Conservation (phyloP, 2,888 invertebrate genomes). For the Dysmachus trigonus region DNA sequence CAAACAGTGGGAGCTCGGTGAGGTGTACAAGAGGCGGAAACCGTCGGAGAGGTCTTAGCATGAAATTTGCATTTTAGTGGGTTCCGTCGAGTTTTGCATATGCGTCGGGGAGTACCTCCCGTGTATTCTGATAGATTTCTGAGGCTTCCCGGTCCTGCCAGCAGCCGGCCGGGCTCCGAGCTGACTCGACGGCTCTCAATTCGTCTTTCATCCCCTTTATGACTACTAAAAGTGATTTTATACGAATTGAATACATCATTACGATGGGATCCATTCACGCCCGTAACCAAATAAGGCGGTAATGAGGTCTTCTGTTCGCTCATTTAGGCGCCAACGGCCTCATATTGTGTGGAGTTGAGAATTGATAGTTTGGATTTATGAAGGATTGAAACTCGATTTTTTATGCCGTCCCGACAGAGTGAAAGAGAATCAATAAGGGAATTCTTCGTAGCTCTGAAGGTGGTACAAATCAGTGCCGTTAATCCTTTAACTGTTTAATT, state of each 20-base stretch:
- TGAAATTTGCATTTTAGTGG: constrained; percentile 22
- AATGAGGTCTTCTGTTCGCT: constrained; percentile 26
- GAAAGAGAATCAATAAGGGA: neutral
- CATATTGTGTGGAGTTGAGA: neutral
- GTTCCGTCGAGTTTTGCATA: neutral
- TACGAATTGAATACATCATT: constrained; percentile 19
- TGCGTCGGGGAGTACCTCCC: neutral
- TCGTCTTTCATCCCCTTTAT: constrained; percentile 2
- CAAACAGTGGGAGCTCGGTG: neutral
- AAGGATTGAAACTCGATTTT: constrained; percentile 10
- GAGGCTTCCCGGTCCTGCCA: neutral
- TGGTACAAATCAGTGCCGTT: neutral
- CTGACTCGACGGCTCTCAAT: neutral
- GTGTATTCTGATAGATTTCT: neutral
- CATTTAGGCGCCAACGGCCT: neutral
- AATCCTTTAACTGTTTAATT: too few species aligned
- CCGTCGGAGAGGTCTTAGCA: constrained; percentile 9
- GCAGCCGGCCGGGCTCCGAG: neutral
- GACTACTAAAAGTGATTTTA: neutral
- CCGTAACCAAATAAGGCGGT: neutral
- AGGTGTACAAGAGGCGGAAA: neutral
- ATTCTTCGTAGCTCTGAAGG: neutral
- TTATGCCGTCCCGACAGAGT: neutral
- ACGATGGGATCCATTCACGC: neutral
- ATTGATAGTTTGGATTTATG: constrained; percentile 3